These are phyloP conservation scores for Anticlea derivata DNA, from an alignment of 2,888 invertebrate species.

Conservation along the genomic window DNA sequence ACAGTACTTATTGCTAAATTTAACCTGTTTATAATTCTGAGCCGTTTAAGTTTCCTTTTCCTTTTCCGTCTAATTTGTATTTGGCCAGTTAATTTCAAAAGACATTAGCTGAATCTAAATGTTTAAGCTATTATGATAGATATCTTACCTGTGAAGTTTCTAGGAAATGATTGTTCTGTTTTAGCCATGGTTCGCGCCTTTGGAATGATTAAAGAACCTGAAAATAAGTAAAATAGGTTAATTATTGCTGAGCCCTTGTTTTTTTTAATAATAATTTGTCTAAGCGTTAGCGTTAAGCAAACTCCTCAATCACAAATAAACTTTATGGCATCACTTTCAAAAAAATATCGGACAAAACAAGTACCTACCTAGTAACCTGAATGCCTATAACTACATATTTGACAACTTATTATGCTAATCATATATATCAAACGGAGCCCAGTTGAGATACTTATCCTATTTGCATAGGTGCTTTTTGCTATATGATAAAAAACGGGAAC, in stretches of 20 bases:
- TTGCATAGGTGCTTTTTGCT: constrained; percentile 14
- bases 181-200: constrained; percentile 68
- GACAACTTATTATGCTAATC: constrained; percentile 6
- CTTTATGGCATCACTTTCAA: too few relatives aligned
- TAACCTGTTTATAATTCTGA: too few relatives aligned
- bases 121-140: too few relatives aligned
- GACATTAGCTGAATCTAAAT: too few relatives aligned
- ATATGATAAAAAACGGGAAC: constrained; percentile 19
- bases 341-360: too few relatives aligned
- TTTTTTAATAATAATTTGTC: not conserved
- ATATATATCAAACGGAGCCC: not conserved
- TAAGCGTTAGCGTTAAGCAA: too few relatives aligned
- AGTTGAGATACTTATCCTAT: constrained; percentile 5
- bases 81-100: too few relatives aligned
- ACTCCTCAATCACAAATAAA: too few relatives aligned
- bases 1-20: too few relatives aligned
- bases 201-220: constrained; percentile 67
- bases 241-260: not conserved
- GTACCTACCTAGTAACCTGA: constrained; percentile 19
- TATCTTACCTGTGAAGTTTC: constrained; percentile 76
- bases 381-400: constrained; percentile 3
- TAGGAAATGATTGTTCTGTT: constrained; percentile 79
- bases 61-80: too few relatives aligned
- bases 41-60: too few relatives aligned
- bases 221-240: constrained; percentile 42